phyloP scores from a whole-genome alignment of 2,888 invertebrate genomes.

The Plebejus argus region DNA sequence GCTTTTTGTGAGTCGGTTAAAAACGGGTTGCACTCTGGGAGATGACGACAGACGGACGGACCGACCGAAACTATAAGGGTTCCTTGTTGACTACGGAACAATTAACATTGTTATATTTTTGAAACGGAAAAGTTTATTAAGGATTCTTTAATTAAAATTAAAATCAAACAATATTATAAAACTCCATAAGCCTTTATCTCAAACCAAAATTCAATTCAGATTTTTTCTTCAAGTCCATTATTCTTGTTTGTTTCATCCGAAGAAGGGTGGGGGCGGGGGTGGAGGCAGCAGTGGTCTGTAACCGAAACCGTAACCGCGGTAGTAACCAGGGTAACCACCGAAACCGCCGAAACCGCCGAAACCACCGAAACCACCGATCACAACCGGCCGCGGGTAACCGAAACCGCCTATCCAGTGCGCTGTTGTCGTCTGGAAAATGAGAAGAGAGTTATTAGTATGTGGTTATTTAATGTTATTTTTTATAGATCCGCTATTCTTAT shows the following conservation, averaged over 20 bases:
- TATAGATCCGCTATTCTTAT: too few species aligned
- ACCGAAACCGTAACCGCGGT: slow-evolving; percentile 33
- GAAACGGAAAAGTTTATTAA: too few species aligned
- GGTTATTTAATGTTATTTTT: background rate
- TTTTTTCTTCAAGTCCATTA: background rate
- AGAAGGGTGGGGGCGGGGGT: slow-evolving; percentile 44
- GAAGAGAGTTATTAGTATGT: background rate
- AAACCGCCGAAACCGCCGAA: slow-evolving; percentile 36
- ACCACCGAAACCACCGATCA: slow-evolving; percentile 39
- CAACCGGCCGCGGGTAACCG: slow-evolving; percentile 8
- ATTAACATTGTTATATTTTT: too few species aligned
- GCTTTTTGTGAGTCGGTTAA: too few species aligned
- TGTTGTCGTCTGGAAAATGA: slow-evolving; percentile 46
- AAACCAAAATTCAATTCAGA: background rate
- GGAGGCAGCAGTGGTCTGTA: slow-evolving; percentile 13
- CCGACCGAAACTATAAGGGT: too few species aligned
- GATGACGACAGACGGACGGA: too few species aligned
- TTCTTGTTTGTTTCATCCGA: slow-evolving; percentile 34
- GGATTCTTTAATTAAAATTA: background rate
- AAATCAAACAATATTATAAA: background rate
- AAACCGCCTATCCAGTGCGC: slow-evolving; percentile 52
- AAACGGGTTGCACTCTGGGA: too few species aligned
- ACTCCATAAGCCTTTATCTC: background rate
- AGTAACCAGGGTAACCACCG: slow-evolving; percentile 30
- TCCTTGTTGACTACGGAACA: too few species aligned